Conservation (phyloP, 2,113 vertebrate genomes). For the Eulacestoma nigropectus region DNA sequence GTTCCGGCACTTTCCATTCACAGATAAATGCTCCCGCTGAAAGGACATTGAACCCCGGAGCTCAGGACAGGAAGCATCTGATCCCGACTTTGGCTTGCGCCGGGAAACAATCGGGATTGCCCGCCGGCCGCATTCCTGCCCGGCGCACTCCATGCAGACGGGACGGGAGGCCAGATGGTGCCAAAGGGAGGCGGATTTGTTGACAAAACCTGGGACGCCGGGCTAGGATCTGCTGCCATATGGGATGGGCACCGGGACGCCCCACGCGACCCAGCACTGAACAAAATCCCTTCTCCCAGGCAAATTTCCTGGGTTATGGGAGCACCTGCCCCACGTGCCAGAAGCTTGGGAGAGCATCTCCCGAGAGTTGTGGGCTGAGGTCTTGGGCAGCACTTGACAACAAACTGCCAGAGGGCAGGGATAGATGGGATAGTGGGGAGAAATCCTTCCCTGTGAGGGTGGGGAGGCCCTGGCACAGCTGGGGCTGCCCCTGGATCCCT, state of each 20-base stretch:
- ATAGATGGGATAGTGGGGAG: neutral
- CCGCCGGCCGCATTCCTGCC: neutral
- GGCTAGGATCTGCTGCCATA: neutral
- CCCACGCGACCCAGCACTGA: fast-evolving
- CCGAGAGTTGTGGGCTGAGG: fast-evolving
- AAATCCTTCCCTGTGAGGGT: neutral
- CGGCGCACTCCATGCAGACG: fast-evolving
- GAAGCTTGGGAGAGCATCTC: neutral
- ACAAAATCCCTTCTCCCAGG: neutral
- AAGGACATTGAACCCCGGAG: neutral
- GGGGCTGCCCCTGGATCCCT: neutral
- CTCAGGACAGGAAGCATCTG: neutral
- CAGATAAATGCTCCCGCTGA: neutral
- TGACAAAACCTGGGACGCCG: neutral
- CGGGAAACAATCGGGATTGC: neutral
- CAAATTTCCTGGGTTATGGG: fast-evolving
- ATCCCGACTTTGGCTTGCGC: neutral
- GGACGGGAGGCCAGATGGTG: fast-evolving
- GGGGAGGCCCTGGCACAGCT: neutral
- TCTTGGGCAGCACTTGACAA: no score
- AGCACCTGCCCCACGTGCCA: fast-evolving
- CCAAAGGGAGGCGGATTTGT: neutral
- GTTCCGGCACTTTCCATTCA: neutral
- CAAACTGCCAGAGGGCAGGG: neutral
- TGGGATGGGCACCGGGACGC: neutral